Percentiles rank a stretch among this genome's conserved stretches.
phyloP scores from a whole-genome alignment of 2,113 vertebrate genomes.

The Eudyptes chrysolophus region DNA sequence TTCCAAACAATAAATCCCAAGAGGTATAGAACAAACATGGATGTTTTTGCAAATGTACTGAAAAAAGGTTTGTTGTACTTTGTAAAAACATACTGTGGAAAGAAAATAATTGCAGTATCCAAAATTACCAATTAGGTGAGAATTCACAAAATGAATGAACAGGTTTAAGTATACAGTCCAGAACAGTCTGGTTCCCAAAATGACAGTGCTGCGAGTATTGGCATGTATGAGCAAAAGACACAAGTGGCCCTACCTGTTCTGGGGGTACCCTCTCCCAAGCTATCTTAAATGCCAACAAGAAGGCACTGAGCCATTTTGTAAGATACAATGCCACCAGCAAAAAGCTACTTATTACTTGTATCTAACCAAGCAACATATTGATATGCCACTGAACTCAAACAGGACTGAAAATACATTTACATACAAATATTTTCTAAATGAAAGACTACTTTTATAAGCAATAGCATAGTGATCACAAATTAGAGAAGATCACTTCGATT shows the following conservation, averaged over 20 bases:
- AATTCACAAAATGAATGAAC: background rate
- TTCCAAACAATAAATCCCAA: constrained; percentile 96
- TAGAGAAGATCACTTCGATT: background rate
- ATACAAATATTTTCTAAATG: background rate
- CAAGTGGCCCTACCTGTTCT: background rate
- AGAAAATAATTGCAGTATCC: constrained; percentile 45
- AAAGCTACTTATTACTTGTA: background rate
- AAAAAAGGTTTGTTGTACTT: constrained; percentile 98
- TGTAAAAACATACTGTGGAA: constrained; percentile 91
- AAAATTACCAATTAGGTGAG: constrained; percentile 10
- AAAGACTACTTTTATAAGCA: background rate
- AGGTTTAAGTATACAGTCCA: background rate
- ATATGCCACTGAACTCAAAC: background rate
- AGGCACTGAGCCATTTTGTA: background rate
- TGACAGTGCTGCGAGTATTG: background rate
- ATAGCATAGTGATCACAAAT: background rate
- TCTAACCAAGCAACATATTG: background rate
- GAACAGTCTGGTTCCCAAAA: background rate
- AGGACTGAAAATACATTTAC: background rate
- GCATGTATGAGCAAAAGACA: background rate
- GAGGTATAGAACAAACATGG: constrained; percentile 95
- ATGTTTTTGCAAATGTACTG: constrained; percentile 97
- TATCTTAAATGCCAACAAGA: background rate
- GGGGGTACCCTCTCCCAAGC: background rate
- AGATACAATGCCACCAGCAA: background rate